These are phyloP conservation scores for Scomberomorus guttatus DNA, from an alignment of 2,797 vertebrate genomes.

Conservation along the genomic window DNA sequence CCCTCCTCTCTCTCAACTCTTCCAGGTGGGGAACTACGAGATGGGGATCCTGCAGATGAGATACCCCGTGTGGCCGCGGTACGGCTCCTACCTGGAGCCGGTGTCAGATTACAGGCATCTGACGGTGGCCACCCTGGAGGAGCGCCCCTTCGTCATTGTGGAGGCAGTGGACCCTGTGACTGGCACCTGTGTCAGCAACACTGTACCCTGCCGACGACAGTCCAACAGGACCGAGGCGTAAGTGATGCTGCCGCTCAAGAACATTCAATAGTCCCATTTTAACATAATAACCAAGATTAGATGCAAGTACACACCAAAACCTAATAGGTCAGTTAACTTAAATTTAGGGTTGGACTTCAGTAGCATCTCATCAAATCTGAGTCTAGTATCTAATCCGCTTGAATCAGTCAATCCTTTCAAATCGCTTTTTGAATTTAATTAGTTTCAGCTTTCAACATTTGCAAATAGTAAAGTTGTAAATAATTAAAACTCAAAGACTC, in stretches of 20 bases:
- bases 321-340: not conserved
- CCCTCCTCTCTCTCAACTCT: slow-evolving; percentile 4
- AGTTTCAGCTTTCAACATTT: too few relatives aligned
- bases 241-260: slow-evolving; percentile 45
- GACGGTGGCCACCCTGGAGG: slow-evolving; percentile 96
- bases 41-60: slow-evolving; percentile 94
- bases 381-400: not conserved
- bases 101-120: slow-evolving; percentile 94
- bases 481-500: too few relatives aligned
- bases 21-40: slow-evolving; percentile 95
- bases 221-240: slow-evolving; percentile 90
- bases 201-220: slow-evolving; percentile 95
- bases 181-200: slow-evolving; percentile 96
- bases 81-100: slow-evolving; percentile 91
- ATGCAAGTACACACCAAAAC: not conserved
- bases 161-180: slow-evolving; percentile 93
- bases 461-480: not conserved
- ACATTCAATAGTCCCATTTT: not conserved
- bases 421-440: too few relatives aligned
- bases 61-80: slow-evolving; percentile 97
- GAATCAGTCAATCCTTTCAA: too few relatives aligned
- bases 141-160: slow-evolving; percentile 97
- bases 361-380: not conserved
- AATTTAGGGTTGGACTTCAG: not conserved
- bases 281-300: not conserved